Percentiles rank a stretch among this genome's conserved stretches.
phyloP scores from a whole-genome alignment of 2,888 invertebrate species.

The Tiphia femorata region DNA sequence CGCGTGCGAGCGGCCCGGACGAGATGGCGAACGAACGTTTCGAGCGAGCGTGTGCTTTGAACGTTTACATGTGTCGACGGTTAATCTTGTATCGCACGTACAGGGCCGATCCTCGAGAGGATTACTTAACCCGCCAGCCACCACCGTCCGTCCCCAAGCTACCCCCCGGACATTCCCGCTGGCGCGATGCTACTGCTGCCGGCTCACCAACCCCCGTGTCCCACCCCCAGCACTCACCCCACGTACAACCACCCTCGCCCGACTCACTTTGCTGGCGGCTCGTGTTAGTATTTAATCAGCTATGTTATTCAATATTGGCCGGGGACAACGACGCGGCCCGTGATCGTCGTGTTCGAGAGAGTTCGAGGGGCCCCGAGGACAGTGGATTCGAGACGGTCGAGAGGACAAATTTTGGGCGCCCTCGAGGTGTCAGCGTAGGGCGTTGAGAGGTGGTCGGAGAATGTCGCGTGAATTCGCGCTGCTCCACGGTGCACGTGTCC shows the following conservation, averaged over 20 bases:
- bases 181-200: no score
- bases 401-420: background rate
- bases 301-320: constrained; percentile 44
- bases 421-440: background rate
- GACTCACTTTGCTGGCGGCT: constrained; percentile 19
- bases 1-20: background rate
- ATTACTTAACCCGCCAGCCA: background rate
- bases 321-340: background rate
- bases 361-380: background rate
- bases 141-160: background rate
- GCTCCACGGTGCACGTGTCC: no score
- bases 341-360: background rate
- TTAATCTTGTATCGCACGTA: constrained; percentile 22
- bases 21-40: background rate
- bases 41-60: constrained; percentile 19
- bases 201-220: background rate
- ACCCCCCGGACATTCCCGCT: background rate
- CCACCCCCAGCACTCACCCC: background rate
- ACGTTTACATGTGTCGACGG: constrained; percentile 22
- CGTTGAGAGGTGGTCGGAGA: background rate
- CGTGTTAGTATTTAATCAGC: constrained; percentile 43
- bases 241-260: background rate
- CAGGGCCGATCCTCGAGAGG: background rate
- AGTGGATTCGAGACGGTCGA: background rate
- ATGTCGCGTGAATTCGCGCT: background rate